Conservation (phyloP, 2,797 vertebrate species). For the Lacerta agilis region DNA sequence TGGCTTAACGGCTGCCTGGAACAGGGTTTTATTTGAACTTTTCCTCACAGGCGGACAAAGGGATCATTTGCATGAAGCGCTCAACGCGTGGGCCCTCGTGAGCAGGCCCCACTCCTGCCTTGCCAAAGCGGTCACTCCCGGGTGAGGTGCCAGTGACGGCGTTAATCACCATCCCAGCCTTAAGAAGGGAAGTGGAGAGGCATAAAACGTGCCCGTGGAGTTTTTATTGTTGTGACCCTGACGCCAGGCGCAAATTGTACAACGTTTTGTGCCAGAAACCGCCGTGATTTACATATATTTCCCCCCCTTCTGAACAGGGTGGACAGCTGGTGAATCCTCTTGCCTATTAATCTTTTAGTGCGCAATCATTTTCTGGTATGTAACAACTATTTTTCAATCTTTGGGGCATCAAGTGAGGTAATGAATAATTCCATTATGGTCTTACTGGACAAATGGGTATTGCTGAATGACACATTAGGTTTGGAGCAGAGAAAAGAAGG, state of each 20-base stretch:
- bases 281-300: conserved; percentile 56
- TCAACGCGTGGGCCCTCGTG: conserved; percentile 4
- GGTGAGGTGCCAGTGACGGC: neutral
- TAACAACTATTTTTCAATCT: conserved; percentile 69
- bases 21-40: conserved; percentile 56
- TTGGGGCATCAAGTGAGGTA: conserved; percentile 57
- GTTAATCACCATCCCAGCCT: neutral
- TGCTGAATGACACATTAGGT: conserved; percentile 35
- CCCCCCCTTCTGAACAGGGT: conserved; percentile 34
- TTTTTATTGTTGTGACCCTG: conserved; percentile 52
- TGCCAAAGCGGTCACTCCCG: neutral
- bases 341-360: conserved; percentile 65
- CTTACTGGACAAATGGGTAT: conserved; percentile 43
- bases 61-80: conserved; percentile 37
- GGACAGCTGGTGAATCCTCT: conserved; percentile 59
- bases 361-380: conserved; percentile 44
- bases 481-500: conserved; percentile 19
- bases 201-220: conserved; percentile 26
- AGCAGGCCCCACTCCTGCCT: neutral
- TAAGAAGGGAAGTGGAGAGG: conserved; percentile 3
- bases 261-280: conserved; percentile 50
- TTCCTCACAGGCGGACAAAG: conserved; percentile 25
- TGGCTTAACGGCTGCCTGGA: conserved; percentile 40
- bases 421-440: conserved; percentile 60
- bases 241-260: conserved; percentile 22